phyloP scores from a whole-genome alignment of 2,797 vertebrate genomes.

The Threskiornis aethiopicus region DNA sequence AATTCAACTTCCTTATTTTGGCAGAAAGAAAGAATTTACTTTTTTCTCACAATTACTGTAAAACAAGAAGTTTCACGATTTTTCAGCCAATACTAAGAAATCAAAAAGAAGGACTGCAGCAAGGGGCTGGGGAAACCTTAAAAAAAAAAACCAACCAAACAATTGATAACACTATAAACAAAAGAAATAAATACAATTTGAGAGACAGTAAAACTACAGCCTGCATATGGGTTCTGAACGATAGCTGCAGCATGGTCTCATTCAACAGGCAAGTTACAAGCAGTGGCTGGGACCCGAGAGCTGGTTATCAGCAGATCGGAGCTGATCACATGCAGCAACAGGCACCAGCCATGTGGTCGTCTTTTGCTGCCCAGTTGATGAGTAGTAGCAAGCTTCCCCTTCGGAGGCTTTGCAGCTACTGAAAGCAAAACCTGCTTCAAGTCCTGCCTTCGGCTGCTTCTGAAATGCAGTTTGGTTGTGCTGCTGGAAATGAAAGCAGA shows the following conservation, averaged over 20 bases:
- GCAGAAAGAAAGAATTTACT: background rate
- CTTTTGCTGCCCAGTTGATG: background rate
- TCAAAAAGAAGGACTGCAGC: background rate
- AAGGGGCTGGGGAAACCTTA: background rate
- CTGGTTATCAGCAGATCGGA: background rate
- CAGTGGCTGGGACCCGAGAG: background rate
- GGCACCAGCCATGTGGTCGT: background rate
- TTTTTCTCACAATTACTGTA: background rate
- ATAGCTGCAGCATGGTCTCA: background rate
- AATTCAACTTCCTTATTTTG: conserved; percentile 4
- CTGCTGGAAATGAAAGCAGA: background rate
- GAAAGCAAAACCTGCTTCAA: background rate
- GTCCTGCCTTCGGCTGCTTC: background rate
- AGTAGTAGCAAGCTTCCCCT: background rate
- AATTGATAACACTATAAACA: background rate
- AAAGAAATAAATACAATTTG: background rate
- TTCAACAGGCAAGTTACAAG: background rate
- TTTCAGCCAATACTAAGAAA: background rate
- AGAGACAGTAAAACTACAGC: background rate
- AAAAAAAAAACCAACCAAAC: too few species aligned
- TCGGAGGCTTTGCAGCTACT: background rate
- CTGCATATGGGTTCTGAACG: background rate
- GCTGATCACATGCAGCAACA: background rate
- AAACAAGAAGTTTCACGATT: background rate
- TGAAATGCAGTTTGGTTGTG: background rate